A percentile compares a stretch with the other conserved stretches of the same genome.
Conservation (phyloP, 2,797 vertebrate genomes). For the Poliocrania exsul region DNA sequence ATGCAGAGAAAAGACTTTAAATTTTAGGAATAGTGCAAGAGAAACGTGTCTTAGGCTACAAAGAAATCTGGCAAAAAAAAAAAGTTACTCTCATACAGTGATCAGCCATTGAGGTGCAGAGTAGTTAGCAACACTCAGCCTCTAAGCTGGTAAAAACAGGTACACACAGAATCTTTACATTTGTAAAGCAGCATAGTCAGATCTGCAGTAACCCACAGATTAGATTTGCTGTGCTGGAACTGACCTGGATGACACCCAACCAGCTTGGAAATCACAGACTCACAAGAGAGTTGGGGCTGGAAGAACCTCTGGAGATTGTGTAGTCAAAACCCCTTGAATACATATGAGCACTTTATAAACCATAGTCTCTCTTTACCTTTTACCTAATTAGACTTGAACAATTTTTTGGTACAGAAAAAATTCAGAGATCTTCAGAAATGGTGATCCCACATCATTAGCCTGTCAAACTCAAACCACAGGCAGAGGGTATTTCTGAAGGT, state of each 20-base stretch:
- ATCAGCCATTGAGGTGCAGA: not conserved
- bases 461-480: not conserved
- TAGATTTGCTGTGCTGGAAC: not conserved
- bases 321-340: not conserved
- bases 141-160: not conserved
- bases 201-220: not conserved
- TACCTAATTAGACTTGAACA: not conserved
- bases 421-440: not conserved
- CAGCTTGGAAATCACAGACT: not conserved
- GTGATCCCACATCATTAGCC: not conserved
- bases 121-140: fast-evolving
- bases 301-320: not conserved
- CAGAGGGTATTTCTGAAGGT: not conserved
- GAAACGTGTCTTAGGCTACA: not conserved
- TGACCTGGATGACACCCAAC: not conserved
- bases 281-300: not conserved
- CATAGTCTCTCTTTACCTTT: not conserved
- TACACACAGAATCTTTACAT: not conserved
- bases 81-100: not conserved
- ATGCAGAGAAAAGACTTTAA: not conserved
- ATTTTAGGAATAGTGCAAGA: not conserved
- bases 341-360: not conserved
- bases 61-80: not conserved
- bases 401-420: not conserved
- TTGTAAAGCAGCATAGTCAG: not conserved